A percentile compares a stretch with the other conserved stretches of the same genome.
phyloP scores from a whole-genome alignment of 2,113 vertebrate genomes.

The Sakesphorus luctuosus region DNA sequence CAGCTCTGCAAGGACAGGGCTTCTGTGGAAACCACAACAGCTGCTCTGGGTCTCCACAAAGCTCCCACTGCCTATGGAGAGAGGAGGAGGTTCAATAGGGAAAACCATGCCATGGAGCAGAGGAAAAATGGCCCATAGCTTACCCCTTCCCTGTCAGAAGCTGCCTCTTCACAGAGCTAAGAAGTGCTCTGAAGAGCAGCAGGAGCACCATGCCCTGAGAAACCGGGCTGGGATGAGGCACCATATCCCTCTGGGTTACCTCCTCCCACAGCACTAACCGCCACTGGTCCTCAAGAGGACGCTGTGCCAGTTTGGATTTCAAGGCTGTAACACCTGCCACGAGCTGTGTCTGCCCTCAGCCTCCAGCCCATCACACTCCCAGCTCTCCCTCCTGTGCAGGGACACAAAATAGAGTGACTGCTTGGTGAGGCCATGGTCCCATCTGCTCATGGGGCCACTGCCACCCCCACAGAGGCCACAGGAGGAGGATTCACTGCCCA shows the following conservation, averaged over 20 bases:
- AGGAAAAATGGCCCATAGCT: not conserved
- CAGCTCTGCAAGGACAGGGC: not conserved
- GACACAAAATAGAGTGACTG: rapidly evolving
- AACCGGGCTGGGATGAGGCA: not conserved
- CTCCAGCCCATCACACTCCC: not conserved
- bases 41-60: not conserved
- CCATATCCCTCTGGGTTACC: not conserved
- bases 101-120: rapidly evolving
- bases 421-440: rapidly evolving
- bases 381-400: not conserved
- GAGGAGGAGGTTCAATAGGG: not conserved
- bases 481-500: not conserved
- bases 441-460: rapidly evolving
- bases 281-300: not conserved
- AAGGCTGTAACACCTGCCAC: not conserved
- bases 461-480: rapidly evolving
- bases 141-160: rapidly evolving
- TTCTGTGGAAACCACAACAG: rapidly evolving
- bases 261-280: not conserved
- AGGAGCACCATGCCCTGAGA: rapidly evolving
- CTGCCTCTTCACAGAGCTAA: rapidly evolving
- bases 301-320: not conserved
- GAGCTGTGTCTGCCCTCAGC: not conserved
- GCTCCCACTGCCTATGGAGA: rapidly evolving
- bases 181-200: rapidly evolving